Percentiles rank a stretch among this genome's conserved stretches.
These are phyloP conservation scores for Spodoptera frugiperda DNA, from an alignment of 1,140 invertebrate genomes.

Conservation along the genomic window DNA sequence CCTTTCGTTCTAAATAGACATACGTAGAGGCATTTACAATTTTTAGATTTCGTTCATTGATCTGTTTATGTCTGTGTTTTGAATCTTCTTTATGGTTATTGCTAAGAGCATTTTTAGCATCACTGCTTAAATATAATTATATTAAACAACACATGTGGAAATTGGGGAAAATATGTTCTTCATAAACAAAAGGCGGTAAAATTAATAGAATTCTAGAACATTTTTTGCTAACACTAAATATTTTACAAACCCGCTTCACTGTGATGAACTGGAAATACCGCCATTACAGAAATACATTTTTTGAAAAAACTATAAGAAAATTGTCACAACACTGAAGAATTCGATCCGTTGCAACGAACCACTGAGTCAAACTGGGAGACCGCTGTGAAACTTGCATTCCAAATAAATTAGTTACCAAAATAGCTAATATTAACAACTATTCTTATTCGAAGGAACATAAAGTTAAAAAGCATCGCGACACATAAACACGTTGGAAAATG, in stretches of 20 bases:
- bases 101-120: slow-evolving; percentile 16
- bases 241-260: too few relatives aligned
- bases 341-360: not conserved
- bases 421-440: slow-evolving; percentile 41
- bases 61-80: slow-evolving; percentile 26
- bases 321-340: not conserved
- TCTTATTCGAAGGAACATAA: slow-evolving; percentile 42
- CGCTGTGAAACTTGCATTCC: slow-evolving; percentile 3
- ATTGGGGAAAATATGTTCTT: not conserved
- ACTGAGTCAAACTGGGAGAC: not conserved
- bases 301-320: not conserved
- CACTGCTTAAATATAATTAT: not conserved
- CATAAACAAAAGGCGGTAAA: not conserved
- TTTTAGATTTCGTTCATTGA: slow-evolving; percentile 33
- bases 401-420: slow-evolving; percentile 41
- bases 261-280: not conserved
- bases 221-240: too few relatives aligned
- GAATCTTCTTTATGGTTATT: slow-evolving; percentile 21
- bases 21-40: slow-evolving; percentile 5
- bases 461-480: slow-evolving; percentile 35
- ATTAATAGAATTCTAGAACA: not conserved
- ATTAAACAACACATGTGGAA: not conserved
- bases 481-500: slow-evolving; percentile 45
- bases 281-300: not conserved
- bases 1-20: slow-evolving; percentile 18